Conservation (phyloP, 2,797 vertebrate species). For the Menidia menidia region DNA sequence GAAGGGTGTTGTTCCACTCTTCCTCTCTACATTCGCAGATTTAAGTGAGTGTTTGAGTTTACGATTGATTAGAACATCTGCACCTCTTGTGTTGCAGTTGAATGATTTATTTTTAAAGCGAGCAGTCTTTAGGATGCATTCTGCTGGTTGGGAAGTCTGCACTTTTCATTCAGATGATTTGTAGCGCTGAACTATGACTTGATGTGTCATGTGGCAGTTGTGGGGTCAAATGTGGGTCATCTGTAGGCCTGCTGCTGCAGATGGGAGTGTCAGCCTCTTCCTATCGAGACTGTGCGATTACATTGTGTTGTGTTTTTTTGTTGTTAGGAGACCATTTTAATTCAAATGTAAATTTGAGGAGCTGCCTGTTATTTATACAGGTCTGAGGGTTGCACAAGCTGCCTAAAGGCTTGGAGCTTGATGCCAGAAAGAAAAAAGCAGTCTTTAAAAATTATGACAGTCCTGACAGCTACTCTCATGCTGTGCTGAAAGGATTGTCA, state of each 20-base stretch:
- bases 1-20: background rate
- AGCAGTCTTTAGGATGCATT: background rate
- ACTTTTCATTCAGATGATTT: background rate
- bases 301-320: background rate
- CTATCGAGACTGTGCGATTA: background rate
- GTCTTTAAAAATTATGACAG: constrained; percentile 23
- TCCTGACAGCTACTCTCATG: constrained; percentile 23
- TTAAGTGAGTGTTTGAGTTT: background rate
- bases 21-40: background rate
- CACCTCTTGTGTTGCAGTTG: background rate
- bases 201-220: no score
- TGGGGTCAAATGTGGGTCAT: no score
- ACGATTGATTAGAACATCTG: background rate
- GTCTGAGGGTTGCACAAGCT: constrained; percentile 17
- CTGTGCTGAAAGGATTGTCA: constrained; percentile 13
- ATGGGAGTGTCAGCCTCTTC: constrained; percentile 29
- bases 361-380: constrained; percentile 4
- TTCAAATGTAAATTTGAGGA: background rate
- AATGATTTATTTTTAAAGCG: background rate
- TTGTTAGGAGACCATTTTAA: constrained; percentile 8
- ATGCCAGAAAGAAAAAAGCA: constrained; percentile 20
- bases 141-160: background rate
- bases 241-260: background rate
- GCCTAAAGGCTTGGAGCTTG: constrained; percentile 7
- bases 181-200: background rate